Percentiles rank a stretch among this genome's conserved stretches.
Evolutionary conservation across 2,888 invertebrate genomes (phyloP).

Genomic region (Isoperla grammatica): DNA sequence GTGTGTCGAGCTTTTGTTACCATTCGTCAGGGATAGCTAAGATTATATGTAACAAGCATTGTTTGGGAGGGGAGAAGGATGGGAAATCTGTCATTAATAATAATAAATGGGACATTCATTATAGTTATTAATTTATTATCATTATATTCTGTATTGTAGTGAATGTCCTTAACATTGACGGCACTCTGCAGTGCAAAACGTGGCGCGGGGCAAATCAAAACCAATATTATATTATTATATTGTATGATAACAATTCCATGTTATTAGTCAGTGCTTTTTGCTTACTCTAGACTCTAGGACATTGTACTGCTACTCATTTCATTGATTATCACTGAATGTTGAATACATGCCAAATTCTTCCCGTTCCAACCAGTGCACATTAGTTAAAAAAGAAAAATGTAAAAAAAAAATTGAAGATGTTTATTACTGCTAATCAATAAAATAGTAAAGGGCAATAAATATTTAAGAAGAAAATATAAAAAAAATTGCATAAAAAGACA

Average conservation of each 20-base stretch:
- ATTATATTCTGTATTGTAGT: not conserved
- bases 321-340: conserved; percentile 9
- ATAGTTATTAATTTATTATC: too few species aligned
- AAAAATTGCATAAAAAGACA: conserved; percentile 31
- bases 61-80: conserved; percentile 32
- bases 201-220: conserved; percentile 13
- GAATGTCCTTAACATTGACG: not conserved
- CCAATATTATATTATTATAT: conserved; percentile 19
- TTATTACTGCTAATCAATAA: conserved; percentile 28
- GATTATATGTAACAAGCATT: conserved; percentile 21
- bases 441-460: conserved; percentile 27
- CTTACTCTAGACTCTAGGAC: conserved; percentile 24
- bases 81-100: conserved; percentile 26
- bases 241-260: conserved; percentile 24
- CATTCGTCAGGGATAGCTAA: conserved; percentile 4
- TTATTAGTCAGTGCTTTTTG: conserved; percentile 30
- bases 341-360: conserved; percentile 1
- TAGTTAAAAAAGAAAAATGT: conserved; percentile 8
- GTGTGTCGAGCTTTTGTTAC: too few species aligned
- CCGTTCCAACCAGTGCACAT: conserved; percentile 2
- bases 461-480: conserved; percentile 25
- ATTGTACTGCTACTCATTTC: conserved; percentile 29
- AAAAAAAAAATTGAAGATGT: conserved; percentile 25
- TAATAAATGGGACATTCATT: conserved; percentile 4
- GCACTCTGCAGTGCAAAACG: not conserved